These are phyloP conservation scores for Chloromyia formosa DNA, from an alignment of 2,888 invertebrate species.

Conservation along the genomic window DNA sequence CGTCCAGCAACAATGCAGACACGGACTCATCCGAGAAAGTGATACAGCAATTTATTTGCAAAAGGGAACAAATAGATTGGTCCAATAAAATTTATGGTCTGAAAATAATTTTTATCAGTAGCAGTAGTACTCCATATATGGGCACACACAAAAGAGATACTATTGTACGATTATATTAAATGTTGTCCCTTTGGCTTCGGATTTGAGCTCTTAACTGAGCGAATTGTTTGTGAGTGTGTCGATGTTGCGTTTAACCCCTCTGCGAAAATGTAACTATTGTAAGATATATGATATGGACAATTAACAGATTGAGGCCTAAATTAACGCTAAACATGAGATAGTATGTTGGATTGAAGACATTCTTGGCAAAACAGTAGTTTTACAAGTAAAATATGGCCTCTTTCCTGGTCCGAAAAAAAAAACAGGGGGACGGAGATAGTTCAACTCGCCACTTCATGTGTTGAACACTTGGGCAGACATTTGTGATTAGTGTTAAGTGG, in stretches of 20 bases:
- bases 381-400: background rate
- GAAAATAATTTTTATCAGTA: constrained; percentile 38
- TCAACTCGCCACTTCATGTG: background rate
- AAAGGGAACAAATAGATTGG: constrained; percentile 1
- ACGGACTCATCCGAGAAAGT: background rate
- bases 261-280: background rate
- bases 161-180: constrained; percentile 12
- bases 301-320: constrained; percentile 40
- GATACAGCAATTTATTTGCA: background rate
- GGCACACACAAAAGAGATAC: background rate
- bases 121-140: no score
- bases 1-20: no score
- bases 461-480: background rate
- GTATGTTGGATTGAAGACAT: background rate
- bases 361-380: background rate
- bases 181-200: constrained; percentile 10
- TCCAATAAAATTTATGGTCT: constrained; percentile 43
- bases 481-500: constrained; percentile 11
- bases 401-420: no score
- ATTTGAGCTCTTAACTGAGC: background rate
- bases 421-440: background rate
- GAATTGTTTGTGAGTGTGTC: background rate
- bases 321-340: constrained; percentile 14
- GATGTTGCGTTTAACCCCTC: background rate
- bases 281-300: constrained; percentile 35